Base-by-base conservation (phyloP, 1,140 invertebrate genomes). In the Hydropsyche tenuis region DNA sequence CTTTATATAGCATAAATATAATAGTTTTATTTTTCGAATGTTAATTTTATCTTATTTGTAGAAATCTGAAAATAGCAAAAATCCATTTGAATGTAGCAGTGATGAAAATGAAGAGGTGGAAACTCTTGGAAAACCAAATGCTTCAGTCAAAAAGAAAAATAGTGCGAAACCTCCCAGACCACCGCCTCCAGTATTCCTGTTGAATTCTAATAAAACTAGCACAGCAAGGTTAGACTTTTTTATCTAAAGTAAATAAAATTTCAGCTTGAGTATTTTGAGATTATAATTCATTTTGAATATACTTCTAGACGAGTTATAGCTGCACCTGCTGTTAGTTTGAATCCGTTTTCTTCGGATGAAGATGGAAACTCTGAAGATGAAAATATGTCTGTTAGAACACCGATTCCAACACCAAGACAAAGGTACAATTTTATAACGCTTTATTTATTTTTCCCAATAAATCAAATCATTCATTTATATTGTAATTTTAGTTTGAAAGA, bases 51-150 rank as follows among this genome's bases (percentile, higher is more conserved):
- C 30, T 37, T 9, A 37, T 37, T 37, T 9, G 30, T 4, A 46
- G 22, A 48, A 56, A 9, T 53, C 16, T 3, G 25, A 56, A 80
- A 78, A 79, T 20, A 82, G 83, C 75, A 87, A 85, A 2, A 94
- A 93, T 87, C 91, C 92, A 0, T 94, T 94, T 81, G 91, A 88
- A 27, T 88, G 87, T 68, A 88, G 88, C 69, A 88, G 88, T 62
- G 89, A 90, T 53, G 87, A 89, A 69, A 86, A 89, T 60, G 83
- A 73, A 11, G 20, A 60, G 16, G 11, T 46, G 0, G 23, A 23
- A 11, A 65, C 45, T 37, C 14, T 22, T 12, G 22, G 30, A 37
- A 20, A 45, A 7, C 6, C n/a, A 68, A 3, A 23, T n/a, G 51
- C 69, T 11, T 9, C 75, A 2, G 16, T 71, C 4, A 73, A 60